Percentiles rank a stretch among this genome's conserved stretches.
Evolutionary conservation across 2,113 vertebrate species (phyloP).

Genomic region (Pogonocichla stellata): DNA sequence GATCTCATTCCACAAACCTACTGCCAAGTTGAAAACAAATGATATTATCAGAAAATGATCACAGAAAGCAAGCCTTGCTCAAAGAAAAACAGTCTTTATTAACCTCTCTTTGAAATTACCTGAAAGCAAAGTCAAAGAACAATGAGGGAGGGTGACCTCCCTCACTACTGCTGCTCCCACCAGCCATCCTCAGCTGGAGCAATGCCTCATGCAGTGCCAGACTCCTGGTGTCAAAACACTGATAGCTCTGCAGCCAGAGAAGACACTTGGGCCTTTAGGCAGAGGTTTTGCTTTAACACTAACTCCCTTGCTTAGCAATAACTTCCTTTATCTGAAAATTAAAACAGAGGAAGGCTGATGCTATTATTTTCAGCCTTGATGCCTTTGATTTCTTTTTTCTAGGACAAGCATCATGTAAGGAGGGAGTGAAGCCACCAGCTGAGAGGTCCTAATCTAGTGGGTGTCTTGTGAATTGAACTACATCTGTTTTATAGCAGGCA

Average conservation of each 20-base stretch:
- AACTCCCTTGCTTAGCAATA: not conserved
- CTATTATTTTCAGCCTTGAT: not conserved
- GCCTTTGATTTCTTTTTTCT: not conserved
- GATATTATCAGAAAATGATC: slow-evolving; percentile 56
- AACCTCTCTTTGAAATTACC: slow-evolving; percentile 43
- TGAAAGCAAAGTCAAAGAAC: slow-evolving; percentile 48
- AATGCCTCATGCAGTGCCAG: not conserved
- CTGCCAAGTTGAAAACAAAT: slow-evolving; percentile 49
- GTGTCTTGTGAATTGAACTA: not conserved
- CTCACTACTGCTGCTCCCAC: not conserved
- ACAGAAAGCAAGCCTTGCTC: not conserved
- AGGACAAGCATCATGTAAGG: not conserved
- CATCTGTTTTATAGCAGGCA: not conserved
- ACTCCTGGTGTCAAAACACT: accelerated
- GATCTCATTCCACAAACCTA: slow-evolving; percentile 18
- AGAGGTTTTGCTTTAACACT: not conserved
- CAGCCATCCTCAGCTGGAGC: not conserved
- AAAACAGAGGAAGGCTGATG: not conserved
- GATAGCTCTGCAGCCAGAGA: not conserved
- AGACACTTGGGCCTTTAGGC: not conserved
- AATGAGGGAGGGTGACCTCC: not conserved
- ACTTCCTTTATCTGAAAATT: not conserved
- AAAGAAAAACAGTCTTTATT: slow-evolving; percentile 34
- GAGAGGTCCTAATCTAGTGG: not conserved
- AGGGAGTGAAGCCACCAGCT: not conserved